Base-by-base conservation (phyloP, 2,797 vertebrate species). In the Periparus ater region DNA sequence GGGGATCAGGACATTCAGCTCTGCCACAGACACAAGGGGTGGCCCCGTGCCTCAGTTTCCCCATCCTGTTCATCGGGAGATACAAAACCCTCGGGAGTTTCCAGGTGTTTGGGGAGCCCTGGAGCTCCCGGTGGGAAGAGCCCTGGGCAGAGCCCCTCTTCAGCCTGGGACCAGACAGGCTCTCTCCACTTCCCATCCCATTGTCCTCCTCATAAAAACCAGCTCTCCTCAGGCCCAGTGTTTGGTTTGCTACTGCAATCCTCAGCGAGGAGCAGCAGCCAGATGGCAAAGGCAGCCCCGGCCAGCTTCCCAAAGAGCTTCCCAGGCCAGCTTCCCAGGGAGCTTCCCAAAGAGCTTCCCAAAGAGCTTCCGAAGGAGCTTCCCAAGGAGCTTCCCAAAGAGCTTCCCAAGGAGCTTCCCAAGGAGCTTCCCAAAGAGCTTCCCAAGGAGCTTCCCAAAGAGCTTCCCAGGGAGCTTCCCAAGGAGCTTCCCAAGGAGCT, bases 171-270 rank as follows among this genome's bases (percentile, higher is more conserved):
- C 55, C 81, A 95, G 87, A 50, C 68, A 57, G 53, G 58, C 88
- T 96, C 89, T 79, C 81, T 91, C 86, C 61, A 3, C 58, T 53
- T 50, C 73, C 70, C 73, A 74, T 32, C 38, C 42, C 55, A 15
- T 65, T 44, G 44, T 16, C 38, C 50, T 77, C 38, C 79, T 47
- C 45, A 47, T 17, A 5, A 50, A 84, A 96, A 86, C 8, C 26
- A 96, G 72, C 94, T 97, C 95, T 96, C 93, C 93, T 94, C 86
- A 38, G 95, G 77, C 80, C 89, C 92, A 20, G 95, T 94, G 95
- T 19, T 96, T 92, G 36, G 74, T 92, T 96, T 96, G 97, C 97
- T 97, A 89, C 97, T 96, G 97, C 89, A 93, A 91, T 78, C 68
- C 80, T 87, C 91, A 88, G 97, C 51, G 2, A 27, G 2, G 45